phyloP scores from a whole-genome alignment of 2,888 invertebrate genomes.

The Sminthurides aquaticus region DNA sequence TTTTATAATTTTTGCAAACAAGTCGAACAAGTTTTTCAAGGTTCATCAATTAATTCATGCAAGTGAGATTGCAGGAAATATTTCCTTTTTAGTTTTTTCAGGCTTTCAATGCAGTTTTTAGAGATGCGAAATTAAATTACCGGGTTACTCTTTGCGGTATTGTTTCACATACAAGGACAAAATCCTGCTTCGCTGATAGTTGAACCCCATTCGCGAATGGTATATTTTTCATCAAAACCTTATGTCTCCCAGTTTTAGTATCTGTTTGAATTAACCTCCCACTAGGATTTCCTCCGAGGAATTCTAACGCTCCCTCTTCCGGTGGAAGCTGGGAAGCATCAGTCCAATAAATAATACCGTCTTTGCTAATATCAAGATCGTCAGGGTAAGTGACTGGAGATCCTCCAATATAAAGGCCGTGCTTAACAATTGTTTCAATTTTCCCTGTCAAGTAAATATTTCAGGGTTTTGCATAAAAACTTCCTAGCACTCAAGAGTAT shows the following conservation, averaged over 20 bases:
- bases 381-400: slow-evolving; percentile 61
- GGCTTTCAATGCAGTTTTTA: too few species aligned
- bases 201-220: slow-evolving; percentile 83
- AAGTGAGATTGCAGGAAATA: too few species aligned
- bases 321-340: background rate
- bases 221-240: slow-evolving; percentile 65
- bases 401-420: slow-evolving; percentile 55
- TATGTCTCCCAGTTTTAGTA: slow-evolving; percentile 65
- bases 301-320: background rate
- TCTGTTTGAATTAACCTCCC: slow-evolving; percentile 72
- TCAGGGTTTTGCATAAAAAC: too few species aligned
- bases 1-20: too few species aligned
- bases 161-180: slow-evolving; percentile 71
- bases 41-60: too few species aligned
- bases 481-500: too few species aligned
- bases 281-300: slow-evolving; percentile 15
- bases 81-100: too few species aligned
- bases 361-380: slow-evolving; percentile 62
- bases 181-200: slow-evolving; percentile 71
- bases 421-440: background rate
- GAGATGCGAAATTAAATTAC: too few species aligned
- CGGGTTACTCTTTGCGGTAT: slow-evolving; percentile 54
- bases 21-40: too few species aligned
- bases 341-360: slow-evolving; percentile 81
- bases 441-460: background rate